A percentile compares a stretch with the other conserved stretches of the same genome.
phyloP scores from a whole-genome alignment of 2,797 vertebrate genomes.

The Amniataba percoides region DNA sequence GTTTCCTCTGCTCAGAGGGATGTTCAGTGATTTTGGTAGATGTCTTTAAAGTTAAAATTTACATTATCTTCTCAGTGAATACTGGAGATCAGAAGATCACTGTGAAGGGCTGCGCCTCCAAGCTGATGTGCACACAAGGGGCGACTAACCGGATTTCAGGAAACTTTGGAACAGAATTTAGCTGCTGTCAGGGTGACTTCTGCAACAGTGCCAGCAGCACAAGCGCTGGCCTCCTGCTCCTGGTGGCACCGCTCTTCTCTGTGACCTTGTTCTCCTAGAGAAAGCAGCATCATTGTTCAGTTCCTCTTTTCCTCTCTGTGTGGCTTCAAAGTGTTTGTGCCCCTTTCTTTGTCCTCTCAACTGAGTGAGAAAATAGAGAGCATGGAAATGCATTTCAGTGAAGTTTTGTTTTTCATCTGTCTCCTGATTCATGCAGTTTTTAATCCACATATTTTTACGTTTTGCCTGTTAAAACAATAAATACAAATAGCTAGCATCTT shows the following conservation, averaged over 20 bases:
- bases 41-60: not conserved
- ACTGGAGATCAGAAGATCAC: rapidly evolving
- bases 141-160: rapidly evolving
- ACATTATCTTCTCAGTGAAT: conserved; percentile 36
- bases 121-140: not conserved
- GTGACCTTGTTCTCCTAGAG: conserved; percentile 29
- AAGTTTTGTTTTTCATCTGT: not conserved
- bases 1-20: conserved; percentile 19
- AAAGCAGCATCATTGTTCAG: not conserved
- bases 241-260: conserved; percentile 51
- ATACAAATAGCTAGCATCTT: not conserved
- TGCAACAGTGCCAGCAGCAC: conserved; percentile 63
- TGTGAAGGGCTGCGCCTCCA: conserved; percentile 66
- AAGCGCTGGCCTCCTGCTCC: conserved; percentile 46
- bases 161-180: rapidly evolving
- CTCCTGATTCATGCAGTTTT: not conserved
- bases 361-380: not conserved
- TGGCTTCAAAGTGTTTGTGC: not conserved
- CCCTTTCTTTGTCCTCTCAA: not conserved
- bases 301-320: not conserved
- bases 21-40: not conserved
- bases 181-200: conserved; percentile 64
- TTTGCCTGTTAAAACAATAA: not conserved
- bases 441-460: not conserved
- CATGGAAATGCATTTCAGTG: not conserved